phyloP scores from a whole-genome alignment of 2,888 invertebrate genomes.

The Malacosoma neustria region DNA sequence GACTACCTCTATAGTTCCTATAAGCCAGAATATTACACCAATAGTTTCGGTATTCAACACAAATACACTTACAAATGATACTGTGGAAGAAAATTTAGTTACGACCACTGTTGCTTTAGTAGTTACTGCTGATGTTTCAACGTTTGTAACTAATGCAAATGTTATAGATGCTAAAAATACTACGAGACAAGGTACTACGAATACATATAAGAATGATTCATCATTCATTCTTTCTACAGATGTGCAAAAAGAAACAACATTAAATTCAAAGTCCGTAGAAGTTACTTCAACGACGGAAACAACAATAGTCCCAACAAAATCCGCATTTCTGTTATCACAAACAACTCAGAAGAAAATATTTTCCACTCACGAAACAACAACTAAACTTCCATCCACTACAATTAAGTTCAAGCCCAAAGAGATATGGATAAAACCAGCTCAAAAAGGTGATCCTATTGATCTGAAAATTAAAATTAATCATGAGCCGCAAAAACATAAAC shows the following conservation, averaged over 20 bases:
- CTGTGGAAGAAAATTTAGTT: not conserved
- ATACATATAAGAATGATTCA: no score
- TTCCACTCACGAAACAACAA: conserved; percentile 41
- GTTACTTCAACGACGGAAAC: conserved; percentile 4
- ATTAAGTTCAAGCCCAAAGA: conserved; percentile 61
- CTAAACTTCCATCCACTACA: conserved; percentile 43
- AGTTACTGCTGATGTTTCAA: no score
- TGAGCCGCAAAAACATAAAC: conserved; percentile 33
- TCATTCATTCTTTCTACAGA: no score
- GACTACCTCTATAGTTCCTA: not conserved
- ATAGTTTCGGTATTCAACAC: not conserved
- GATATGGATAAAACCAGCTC: conserved; percentile 65
- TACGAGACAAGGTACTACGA: no score
- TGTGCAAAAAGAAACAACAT: not conserved
- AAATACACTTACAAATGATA: not conserved
- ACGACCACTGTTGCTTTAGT: no score
- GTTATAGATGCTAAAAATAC: not conserved
- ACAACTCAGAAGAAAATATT: conserved; percentile 18
- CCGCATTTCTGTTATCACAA: no score
- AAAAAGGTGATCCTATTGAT: conserved; percentile 64
- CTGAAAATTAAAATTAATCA: conserved; percentile 39
- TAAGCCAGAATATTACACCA: not conserved
- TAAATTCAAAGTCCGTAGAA: not conserved
- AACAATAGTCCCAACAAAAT: no score
- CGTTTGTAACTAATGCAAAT: not conserved